Base-by-base conservation (phyloP, 2,113 vertebrate genomes). In the Emydura subglobosa region DNA sequence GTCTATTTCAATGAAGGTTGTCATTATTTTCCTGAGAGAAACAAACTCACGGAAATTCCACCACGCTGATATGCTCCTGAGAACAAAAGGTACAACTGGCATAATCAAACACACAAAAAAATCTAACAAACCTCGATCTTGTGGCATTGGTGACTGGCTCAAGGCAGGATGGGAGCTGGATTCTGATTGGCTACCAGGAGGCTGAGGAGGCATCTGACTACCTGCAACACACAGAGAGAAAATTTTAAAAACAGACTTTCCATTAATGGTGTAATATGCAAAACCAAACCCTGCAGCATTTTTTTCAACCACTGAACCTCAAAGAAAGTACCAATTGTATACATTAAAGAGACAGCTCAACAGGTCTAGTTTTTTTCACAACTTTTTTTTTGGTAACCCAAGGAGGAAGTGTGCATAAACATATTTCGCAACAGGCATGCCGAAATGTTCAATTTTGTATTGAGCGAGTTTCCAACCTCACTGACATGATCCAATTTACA, bases 61-160 rank as follows among this genome's bases (percentile, higher is more conserved):
- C 90, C 86, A 14, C 8, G 83, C 89, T 92, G 78, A 90, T n/a
- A 42, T 44, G 80, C 0, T 29, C 82, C 59, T 96, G 85, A 91
- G 90, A 96, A 92, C 0, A 74, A 94, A 95, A 84, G 87, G 53
- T 85, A 80, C 34, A 79, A 88, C 91, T 95, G 91, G 82, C 57
- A 90, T 12, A 82, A 82, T 76, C 21, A 44, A 94, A 93, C 89
- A 94, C 65, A 94, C 27, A 59, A 31, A 34, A 68, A 68, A 22
- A 91, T 93, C 88, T 94, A 96, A 98, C 98, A 97, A 96, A 99
- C 99, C 99, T 99, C 99, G 98, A 90, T 99, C 99, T 97, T 99
- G 99, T 95, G 99, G 98, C 99, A 99, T 99, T 92, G 99, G 99
- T 50, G 99, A 99, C 96, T 99, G 99, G 96, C 98, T 99, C 98